These are phyloP conservation scores for Brachionus manjavacas DNA, from an alignment of 1,140 invertebrate species.

Conservation along the genomic window DNA sequence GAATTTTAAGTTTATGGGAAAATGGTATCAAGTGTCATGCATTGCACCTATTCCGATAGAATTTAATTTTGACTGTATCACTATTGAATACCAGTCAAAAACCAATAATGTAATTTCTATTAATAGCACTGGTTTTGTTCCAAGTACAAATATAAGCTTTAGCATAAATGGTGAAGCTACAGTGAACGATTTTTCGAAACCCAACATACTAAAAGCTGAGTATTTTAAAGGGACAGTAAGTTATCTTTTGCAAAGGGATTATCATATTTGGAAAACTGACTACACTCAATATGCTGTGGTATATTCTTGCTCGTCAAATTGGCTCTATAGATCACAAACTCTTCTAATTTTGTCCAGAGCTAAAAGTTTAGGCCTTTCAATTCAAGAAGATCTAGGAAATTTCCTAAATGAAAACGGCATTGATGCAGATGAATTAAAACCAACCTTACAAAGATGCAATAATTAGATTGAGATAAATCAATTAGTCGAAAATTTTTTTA, in stretches of 20 bases:
- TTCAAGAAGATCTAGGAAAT: not conserved
- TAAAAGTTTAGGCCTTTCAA: not conserved
- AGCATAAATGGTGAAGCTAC: not conserved
- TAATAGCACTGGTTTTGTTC: not conserved
- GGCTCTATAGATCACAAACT: not conserved
- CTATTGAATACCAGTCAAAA: not conserved
- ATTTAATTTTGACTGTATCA: not conserved
- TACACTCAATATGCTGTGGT: not conserved
- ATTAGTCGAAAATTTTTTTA: not conserved
- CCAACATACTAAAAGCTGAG: not conserved
- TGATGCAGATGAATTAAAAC: not conserved
- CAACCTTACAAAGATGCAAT: not conserved
- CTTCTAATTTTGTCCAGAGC: not conserved
- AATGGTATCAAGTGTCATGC: not conserved
- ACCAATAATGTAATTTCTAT: not conserved
- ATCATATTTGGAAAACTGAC: conserved; percentile 9
- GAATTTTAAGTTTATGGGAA: not conserved
- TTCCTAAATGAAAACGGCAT: not conserved
- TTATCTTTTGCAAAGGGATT: not conserved
- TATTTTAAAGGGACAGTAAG: not conserved
- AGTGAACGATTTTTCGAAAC: not conserved
- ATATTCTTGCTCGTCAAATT: not conserved
- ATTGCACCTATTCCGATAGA: not conserved
- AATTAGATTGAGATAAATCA: not conserved
- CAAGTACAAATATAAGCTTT: not conserved